Evolutionary conservation across 2,888 invertebrate species (phyloP).

Genomic region (Cryptophagus acutangulus): DNA sequence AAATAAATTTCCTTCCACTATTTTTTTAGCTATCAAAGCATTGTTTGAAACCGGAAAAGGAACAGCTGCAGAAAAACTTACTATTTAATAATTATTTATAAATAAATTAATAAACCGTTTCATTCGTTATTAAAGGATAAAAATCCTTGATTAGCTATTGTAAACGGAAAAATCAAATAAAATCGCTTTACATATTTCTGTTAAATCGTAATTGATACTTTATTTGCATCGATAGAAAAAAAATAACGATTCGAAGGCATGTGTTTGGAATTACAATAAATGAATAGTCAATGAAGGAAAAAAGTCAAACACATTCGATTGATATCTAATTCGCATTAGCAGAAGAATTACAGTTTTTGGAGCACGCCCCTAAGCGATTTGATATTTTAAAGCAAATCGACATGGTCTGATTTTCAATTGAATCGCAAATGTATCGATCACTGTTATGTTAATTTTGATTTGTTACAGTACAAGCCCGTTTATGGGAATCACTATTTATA

Average conservation of each 20-base stretch:
- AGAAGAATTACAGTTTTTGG: constrained; percentile 34
- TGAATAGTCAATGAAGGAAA: constrained; percentile 38
- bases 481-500: constrained; percentile 43
- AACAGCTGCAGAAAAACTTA: no score
- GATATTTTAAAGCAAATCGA: constrained; percentile 37
- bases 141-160: no score
- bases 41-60: no score
- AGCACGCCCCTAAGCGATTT: constrained; percentile 41
- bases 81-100: no score
- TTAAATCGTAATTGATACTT: constrained; percentile 30
- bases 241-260: constrained; percentile 24
- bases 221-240: constrained; percentile 11
- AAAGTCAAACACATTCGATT: constrained; percentile 31
- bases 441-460: constrained; percentile 47
- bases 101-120: no score
- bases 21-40: no score
- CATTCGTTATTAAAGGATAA: no score
- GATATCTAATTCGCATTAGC: constrained; percentile 39
- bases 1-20: no score
- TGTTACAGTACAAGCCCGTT: constrained; percentile 44
- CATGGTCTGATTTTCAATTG: constrained; percentile 39
- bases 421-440: constrained; percentile 42
- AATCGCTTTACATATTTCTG: background rate
- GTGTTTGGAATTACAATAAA: constrained; percentile 37
- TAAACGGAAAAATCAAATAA: no score